These are phyloP conservation scores for Lepidurus arcticus DNA, from an alignment of 1,140 invertebrate species.

Conservation along the genomic window DNA sequence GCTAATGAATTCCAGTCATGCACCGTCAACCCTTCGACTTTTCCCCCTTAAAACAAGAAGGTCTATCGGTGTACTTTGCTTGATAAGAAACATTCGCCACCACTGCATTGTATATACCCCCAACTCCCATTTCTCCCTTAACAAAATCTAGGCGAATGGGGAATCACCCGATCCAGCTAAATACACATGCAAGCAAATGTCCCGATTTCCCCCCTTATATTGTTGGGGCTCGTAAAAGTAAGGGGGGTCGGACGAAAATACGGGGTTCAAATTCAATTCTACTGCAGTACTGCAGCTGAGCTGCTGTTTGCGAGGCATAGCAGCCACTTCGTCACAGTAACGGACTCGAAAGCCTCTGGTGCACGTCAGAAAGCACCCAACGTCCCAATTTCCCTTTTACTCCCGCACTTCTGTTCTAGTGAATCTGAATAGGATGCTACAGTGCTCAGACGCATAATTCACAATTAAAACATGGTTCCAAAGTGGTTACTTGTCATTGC, in stretches of 20 bases:
- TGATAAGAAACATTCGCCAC: background rate
- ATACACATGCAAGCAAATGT: constrained; percentile 10
- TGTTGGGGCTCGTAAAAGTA: background rate
- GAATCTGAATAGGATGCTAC: too few species aligned
- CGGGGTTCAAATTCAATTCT: background rate
- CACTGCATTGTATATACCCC: too few species aligned
- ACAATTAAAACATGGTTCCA: background rate
- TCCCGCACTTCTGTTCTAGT: too few species aligned
- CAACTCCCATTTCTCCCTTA: background rate
- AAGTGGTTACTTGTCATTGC: background rate
- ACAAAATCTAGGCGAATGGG: background rate
- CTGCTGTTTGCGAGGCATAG: background rate
- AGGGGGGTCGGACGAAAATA: background rate
- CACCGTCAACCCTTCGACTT: background rate
- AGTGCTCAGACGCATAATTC: too few species aligned
- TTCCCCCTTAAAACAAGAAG: background rate
- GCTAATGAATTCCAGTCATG: background rate
- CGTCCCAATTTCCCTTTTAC: too few species aligned
- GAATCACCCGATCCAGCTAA: background rate
- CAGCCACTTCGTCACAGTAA: too few species aligned
- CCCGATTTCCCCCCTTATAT: background rate
- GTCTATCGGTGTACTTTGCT: background rate
- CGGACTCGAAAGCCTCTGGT: too few species aligned
- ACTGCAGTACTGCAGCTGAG: background rate
- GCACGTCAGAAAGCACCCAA: too few species aligned